Evolutionary conservation across 1,140 invertebrate species (phyloP).

Genomic region (Brachionus manjavacas): DNA sequence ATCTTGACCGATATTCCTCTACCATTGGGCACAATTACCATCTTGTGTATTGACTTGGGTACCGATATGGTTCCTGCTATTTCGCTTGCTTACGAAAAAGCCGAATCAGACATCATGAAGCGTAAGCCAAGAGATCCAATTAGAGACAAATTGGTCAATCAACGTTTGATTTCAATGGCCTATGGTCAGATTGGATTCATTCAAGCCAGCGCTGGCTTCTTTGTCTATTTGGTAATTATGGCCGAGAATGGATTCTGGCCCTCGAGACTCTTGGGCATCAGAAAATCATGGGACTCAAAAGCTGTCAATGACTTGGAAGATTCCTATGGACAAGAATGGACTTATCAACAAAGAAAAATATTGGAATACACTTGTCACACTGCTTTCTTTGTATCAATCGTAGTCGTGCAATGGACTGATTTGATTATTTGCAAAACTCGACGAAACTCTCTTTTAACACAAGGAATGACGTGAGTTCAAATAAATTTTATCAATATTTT

Average conservation of each 20-base stretch:
- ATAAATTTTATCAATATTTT: background rate
- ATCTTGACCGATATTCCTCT: slow-evolving; percentile 93
- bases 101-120: slow-evolving; percentile 98
- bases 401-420: slow-evolving; percentile 97
- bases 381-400: slow-evolving; percentile 95
- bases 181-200: slow-evolving; percentile 69
- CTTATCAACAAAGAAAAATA: slow-evolving; percentile 85
- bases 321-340: slow-evolving; percentile 87
- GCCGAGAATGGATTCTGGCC: slow-evolving; percentile 95
- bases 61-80: slow-evolving; percentile 98
- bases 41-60: slow-evolving; percentile 98
- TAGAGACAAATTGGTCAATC: slow-evolving; percentile 87
- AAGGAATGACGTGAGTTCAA: slow-evolving; percentile 73
- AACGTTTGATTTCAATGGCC: slow-evolving; percentile 62
- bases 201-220: slow-evolving; percentile 96
- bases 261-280: slow-evolving; percentile 74
- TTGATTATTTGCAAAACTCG: slow-evolving; percentile 96
- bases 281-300: slow-evolving; percentile 90
- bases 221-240: slow-evolving; percentile 98
- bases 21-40: slow-evolving; percentile 94
- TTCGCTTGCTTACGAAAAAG: slow-evolving; percentile 91
- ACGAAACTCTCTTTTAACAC: slow-evolving; percentile 88
- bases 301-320: slow-evolving; percentile 91
- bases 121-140: slow-evolving; percentile 83
- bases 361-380: slow-evolving; percentile 96